Conservation (phyloP, 2,113 vertebrate species). For the Copsychus sechellarum region DNA sequence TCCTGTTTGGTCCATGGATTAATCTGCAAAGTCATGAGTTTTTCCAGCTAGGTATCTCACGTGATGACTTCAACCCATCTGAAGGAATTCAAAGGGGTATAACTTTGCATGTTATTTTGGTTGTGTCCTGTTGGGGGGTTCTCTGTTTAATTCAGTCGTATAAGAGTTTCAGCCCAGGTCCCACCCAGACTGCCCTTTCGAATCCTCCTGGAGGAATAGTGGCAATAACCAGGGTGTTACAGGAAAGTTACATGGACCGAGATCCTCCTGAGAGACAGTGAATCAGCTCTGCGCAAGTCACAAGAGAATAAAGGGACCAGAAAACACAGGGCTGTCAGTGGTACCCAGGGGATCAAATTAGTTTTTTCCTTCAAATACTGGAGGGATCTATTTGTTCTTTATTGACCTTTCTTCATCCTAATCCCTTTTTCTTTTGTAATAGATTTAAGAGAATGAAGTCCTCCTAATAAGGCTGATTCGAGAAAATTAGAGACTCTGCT, state of each 20-base stretch:
- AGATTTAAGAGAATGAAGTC: not conserved
- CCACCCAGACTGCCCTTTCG: not conserved
- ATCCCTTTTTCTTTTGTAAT: conserved; percentile 7
- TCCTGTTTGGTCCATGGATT: not conserved
- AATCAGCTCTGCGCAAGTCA: not conserved
- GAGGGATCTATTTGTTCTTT: not conserved
- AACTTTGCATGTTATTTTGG: not conserved
- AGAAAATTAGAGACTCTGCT: not conserved
- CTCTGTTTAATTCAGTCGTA: not conserved
- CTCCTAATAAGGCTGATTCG: not conserved
- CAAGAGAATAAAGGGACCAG: not conserved
- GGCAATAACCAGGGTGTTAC: not conserved
- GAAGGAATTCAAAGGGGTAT: not conserved
- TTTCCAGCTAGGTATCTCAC: not conserved
- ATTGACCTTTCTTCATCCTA: not conserved
- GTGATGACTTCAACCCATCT: not conserved
- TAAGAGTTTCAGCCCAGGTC: not conserved
- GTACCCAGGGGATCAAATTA: not conserved
- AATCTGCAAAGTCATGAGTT: not conserved
- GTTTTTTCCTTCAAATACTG: not conserved
- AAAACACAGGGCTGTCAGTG: not conserved
- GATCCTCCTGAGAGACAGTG: not conserved
- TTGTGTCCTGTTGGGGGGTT: not conserved
- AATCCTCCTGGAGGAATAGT: not conserved
- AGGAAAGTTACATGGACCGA: not conserved